These are phyloP conservation scores for Montipora capricornis DNA, from an alignment of 64 coral and sea anemone genomes.

Conservation along the genomic window DNA sequence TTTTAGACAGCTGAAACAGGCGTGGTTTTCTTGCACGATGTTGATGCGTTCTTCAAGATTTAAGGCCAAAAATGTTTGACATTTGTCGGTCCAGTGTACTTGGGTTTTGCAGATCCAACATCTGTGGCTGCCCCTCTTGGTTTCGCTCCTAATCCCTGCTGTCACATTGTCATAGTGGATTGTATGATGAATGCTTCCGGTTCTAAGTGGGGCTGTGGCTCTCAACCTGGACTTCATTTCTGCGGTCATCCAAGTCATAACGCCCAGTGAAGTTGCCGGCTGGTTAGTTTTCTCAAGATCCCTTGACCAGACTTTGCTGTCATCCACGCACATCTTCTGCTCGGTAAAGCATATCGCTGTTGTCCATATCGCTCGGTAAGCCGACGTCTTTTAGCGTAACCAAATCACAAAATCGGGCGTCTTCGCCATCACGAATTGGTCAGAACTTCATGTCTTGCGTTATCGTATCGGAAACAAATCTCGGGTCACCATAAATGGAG, in stretches of 20 bases:
- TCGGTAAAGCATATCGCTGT: background rate
- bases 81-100: conserved; percentile 3
- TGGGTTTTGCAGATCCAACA: conserved; percentile 35
- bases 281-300: no score
- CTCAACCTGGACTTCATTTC: conserved; percentile 71
- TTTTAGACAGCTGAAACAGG: conserved; percentile 23
- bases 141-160: background rate
- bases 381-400: background rate
- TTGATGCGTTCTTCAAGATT: conserved; percentile 5
- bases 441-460: background rate
- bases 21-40: no score
- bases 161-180: no score
- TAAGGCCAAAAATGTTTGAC: conserved; percentile 17
- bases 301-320: no score
- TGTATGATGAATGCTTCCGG: no score
- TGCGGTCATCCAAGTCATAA: conserved; percentile 50
- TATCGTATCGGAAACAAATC: background rate
- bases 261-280: background rate
- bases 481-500: no score
- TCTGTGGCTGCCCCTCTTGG: background rate
- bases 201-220: conserved; percentile 46
- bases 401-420: background rate
- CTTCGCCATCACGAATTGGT: no score
- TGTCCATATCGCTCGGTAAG: background rate
- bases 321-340: no score